Conservation (phyloP, 2,113 vertebrate genomes). For the Planiliza haematocheilus region DNA sequence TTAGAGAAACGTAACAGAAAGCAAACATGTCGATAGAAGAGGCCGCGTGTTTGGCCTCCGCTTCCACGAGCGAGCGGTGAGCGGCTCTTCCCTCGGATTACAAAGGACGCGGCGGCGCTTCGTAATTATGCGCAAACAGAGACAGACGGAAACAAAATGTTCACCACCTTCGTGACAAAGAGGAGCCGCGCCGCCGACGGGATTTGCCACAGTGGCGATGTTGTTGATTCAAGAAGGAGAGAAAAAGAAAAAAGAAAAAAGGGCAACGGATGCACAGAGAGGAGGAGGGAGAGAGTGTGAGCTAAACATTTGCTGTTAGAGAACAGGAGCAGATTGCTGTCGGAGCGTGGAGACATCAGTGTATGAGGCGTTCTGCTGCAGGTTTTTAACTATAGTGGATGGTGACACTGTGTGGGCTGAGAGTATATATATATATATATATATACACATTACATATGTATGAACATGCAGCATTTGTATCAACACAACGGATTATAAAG, state of each 20-base stretch:
- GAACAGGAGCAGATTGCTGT: constrained; percentile 45
- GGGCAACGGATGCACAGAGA: not conserved
- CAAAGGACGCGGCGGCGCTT: constrained; percentile 35
- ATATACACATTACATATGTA: not conserved
- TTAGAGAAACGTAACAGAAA: not conserved
- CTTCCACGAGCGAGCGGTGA: constrained; percentile 41
- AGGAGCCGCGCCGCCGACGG: constrained; percentile 20
- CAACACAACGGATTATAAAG: not conserved
- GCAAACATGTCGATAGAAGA: constrained; percentile 11
- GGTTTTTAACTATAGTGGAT: not conserved
- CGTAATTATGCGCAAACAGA: constrained; percentile 56
- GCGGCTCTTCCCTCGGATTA: constrained; percentile 53
- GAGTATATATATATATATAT: too few relatives aligned
- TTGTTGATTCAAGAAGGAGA: constrained; percentile 56
- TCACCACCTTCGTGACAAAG: constrained; percentile 43
- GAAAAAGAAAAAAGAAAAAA: not conserved
- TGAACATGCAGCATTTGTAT: not conserved
- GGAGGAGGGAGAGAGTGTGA: not conserved
- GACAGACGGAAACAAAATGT: constrained; percentile 23
- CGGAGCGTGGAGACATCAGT: constrained; percentile 25
- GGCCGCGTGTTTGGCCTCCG: constrained; percentile 29
- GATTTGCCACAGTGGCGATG: constrained; percentile 41
- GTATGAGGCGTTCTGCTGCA: not conserved
- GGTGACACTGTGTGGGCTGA: not conserved
- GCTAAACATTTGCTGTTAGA: constrained; percentile 34